A percentile compares a stretch with the other conserved stretches of the same genome.
phyloP scores from a whole-genome alignment of 2,797 vertebrate genomes.

The Pelobates cultripes region DNA sequence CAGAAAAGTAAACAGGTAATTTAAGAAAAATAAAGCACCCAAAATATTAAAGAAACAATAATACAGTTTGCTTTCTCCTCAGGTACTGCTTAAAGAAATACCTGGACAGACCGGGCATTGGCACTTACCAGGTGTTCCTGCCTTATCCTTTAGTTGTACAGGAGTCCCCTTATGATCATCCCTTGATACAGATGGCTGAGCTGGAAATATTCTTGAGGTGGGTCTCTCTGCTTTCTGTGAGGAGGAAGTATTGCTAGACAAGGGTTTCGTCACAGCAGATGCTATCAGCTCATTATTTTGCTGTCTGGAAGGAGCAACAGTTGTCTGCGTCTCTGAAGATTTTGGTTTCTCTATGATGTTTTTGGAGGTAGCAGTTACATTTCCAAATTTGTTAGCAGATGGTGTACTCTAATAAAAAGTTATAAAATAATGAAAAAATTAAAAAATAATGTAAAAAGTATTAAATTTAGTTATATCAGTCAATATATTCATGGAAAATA shows the following conservation, averaged over 20 bases:
- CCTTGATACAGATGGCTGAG: constrained; percentile 56
- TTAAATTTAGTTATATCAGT: no score
- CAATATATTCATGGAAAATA: no score
- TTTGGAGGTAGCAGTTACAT: constrained; percentile 58
- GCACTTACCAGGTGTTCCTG: constrained; percentile 74
- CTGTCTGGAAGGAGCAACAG: constrained; percentile 48
- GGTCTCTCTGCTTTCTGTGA: constrained; percentile 68
- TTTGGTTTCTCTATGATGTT: constrained; percentile 61
- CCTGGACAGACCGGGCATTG: no score
- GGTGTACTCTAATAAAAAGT: constrained; percentile 49
- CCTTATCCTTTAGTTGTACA: constrained; percentile 68
- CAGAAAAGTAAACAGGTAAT: no score
- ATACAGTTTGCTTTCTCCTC: no score
- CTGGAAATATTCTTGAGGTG: constrained; percentile 63
- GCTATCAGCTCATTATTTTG: constrained; percentile 57
- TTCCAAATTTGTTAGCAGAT: constrained; percentile 65
- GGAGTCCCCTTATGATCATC: constrained; percentile 70
- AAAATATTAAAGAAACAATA: no score
- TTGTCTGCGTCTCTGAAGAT: constrained; percentile 41
- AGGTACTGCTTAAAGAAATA: no score
- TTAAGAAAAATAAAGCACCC: no score
- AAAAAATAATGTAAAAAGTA: no score
- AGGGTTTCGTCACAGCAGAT: constrained; percentile 52
- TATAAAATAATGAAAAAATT: no score
- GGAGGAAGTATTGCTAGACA: constrained; percentile 53